phyloP scores from a whole-genome alignment of 1,140 invertebrate species.

The Diachasma alloeum region DNA sequence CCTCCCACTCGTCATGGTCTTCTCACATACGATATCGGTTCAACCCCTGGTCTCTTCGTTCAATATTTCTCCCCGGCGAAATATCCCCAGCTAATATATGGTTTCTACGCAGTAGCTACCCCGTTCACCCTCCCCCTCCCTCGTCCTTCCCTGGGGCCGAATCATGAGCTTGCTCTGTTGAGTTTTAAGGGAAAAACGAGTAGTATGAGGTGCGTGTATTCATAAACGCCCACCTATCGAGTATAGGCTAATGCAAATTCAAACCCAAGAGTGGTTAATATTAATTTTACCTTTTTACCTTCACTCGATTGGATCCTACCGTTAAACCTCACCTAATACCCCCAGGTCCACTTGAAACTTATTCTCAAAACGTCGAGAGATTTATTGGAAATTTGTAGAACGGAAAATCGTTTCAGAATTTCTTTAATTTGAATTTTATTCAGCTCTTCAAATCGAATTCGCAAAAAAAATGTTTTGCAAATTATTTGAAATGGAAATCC shows the following conservation, averaged over 20 bases:
- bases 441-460: not conserved
- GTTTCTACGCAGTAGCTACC: conserved; percentile 47
- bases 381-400: conserved; percentile 29
- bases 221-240: conserved; percentile 42
- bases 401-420: not conserved
- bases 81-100: conserved; percentile 62
- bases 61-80: conserved; percentile 60
- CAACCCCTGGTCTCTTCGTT: conserved; percentile 51
- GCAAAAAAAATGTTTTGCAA: not conserved
- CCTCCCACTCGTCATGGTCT: conserved; percentile 27
- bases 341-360: conserved; percentile 1
- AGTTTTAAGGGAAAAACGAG: conserved; percentile 41
- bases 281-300: conserved; percentile 46
- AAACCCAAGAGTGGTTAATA: conserved; percentile 47
- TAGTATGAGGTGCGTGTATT: conserved; percentile 38
- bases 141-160: not conserved
- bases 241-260: conserved; percentile 53
- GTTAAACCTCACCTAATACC: not conserved
- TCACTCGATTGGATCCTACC: conserved; percentile 36
- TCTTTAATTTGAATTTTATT: not conserved
- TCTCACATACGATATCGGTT: conserved; percentile 5
- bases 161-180: not conserved
- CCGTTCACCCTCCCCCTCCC: conserved; percentile 16
- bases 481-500: not conserved
- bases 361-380: not conserved